These are phyloP conservation scores for Strix aluco DNA, from an alignment of 2,113 vertebrate genomes.

Conservation along the genomic window DNA sequence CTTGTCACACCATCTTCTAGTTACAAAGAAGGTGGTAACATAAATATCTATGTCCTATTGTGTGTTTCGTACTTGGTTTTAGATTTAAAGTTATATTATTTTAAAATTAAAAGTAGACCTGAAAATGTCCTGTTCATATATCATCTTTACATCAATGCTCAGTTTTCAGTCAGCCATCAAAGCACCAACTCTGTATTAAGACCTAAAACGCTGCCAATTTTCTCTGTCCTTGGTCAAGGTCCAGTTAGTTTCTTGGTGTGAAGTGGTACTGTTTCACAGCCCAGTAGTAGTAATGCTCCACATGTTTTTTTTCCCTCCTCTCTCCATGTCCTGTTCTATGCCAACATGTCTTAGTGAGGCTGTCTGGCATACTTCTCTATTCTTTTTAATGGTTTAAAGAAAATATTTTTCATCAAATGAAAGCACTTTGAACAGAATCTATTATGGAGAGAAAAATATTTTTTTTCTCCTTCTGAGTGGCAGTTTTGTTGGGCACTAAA, in stretches of 20 bases:
- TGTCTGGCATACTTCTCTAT: not conserved
- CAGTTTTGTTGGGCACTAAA: constrained; percentile 10
- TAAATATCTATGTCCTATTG: not conserved
- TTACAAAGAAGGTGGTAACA: not conserved
- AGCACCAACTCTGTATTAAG: not conserved
- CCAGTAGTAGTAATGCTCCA: constrained; percentile 1
- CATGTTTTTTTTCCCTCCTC: not conserved
- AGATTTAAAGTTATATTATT: not conserved
- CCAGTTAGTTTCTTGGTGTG: constrained; percentile 2
- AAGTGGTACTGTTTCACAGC: not conserved
- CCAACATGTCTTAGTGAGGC: not conserved
- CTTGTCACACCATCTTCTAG: not conserved
- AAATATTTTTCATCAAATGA: constrained; percentile 19
- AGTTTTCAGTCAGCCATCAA: not conserved
- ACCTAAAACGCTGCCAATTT: constrained; percentile 26
- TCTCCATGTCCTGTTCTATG: not conserved
- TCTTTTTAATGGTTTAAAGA: constrained; percentile 17
- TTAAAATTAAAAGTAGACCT: not conserved
- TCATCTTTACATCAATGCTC: not conserved
- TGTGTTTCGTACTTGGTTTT: not conserved
- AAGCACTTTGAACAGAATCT: not conserved
- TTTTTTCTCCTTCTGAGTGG: not conserved
- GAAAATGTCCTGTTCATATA: not conserved
- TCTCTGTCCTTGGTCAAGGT: constrained; percentile 41
- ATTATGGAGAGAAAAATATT: constrained; percentile 7